Evolutionary conservation across 2,113 vertebrate species (phyloP), one percentile per base, ranked within the genome.

Genomic region (Pomatostomus ruficeps): DNA sequence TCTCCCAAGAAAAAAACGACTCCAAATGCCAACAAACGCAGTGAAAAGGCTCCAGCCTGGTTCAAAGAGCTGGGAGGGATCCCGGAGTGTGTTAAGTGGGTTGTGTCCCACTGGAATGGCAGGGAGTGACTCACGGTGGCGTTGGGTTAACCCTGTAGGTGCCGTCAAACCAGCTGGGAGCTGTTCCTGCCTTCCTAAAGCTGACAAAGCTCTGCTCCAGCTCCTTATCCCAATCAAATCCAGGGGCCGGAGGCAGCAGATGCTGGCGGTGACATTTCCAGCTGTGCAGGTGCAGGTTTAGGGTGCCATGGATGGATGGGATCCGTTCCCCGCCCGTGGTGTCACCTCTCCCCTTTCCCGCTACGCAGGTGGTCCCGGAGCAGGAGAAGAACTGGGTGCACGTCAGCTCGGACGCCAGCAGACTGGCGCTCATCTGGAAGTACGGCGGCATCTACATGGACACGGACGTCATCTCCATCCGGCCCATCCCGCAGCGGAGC

Each of bases 361-460:
- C 58, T 17, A 79, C 10, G 2, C 91, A 98, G 98, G 81, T 98
- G 36, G 93, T 97, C 24, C 58, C 88, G 0, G 95, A 91, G 31
- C 23, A 68, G 31, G 93, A 98, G 96, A 97, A 94, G 26, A 62
- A 97, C 88, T 98, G 98, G 98, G 70, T 98, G 13, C 97, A 98
- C 0, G 29, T 98, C 91, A 98, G 97, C 80, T 98, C 98, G 0
- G 98, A 98, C 0, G 98, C 98, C 22, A 93, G 94, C 83, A 97
- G 98, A 16, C 96, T 98, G 86, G 98, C 98, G 0, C 71, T 98
- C 51, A 96, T 98, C 72, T 98, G 98, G 98, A 98, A 98, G 86
- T 98, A 98, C 0, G 98, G 98, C 0, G 98, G 98, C 33, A 92
- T 98, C 91, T 98, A 98, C 86, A 96, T 98, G 98, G 98, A 98